A percentile compares a stretch with the other conserved stretches of the same genome.
Conservation (phyloP, 1,140 invertebrate genomes). For the Drosophila varians region DNA sequence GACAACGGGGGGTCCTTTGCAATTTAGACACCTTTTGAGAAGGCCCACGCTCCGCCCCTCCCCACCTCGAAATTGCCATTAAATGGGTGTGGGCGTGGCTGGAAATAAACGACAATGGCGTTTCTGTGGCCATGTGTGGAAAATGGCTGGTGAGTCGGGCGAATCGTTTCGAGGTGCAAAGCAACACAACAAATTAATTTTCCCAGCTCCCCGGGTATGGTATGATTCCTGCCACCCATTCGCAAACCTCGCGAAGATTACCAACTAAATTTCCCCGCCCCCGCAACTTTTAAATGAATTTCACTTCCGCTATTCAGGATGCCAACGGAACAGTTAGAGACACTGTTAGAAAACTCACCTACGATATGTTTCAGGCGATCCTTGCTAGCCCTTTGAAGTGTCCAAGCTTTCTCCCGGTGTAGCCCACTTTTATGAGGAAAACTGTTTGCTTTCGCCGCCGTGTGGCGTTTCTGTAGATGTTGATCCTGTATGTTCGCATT, state of each 20-base stretch:
- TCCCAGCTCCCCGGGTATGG: slow-evolving; percentile 30
- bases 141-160: slow-evolving; percentile 44
- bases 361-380: too few species aligned
- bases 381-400: background rate
- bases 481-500: slow-evolving; percentile 46
- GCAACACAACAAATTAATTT: slow-evolving; percentile 81
- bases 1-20: slow-evolving; percentile 66
- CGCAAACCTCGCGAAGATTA: slow-evolving; percentile 30
- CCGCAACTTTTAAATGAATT: slow-evolving; percentile 36
- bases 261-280: slow-evolving; percentile 31
- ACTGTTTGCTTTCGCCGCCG: slow-evolving; percentile 18
- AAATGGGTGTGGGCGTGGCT: slow-evolving; percentile 51
- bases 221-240: slow-evolving; percentile 3
- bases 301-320: slow-evolving; percentile 16
- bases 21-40: slow-evolving; percentile 72
- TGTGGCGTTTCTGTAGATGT: slow-evolving; percentile 10
- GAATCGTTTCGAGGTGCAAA: slow-evolving; percentile 70
- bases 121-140: slow-evolving; percentile 55
- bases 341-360: background rate
- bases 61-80: slow-evolving; percentile 65
- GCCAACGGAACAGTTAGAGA: slow-evolving; percentile 5
- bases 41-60: background rate
- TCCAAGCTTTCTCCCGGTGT: background rate
- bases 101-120: slow-evolving; percentile 73
- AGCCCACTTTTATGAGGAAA: slow-evolving; percentile 14